Evolutionary conservation across 2,888 invertebrate species (phyloP), one percentile per base, ranked within the genome.

Genomic region (Platycheirus albimanus): DNA sequence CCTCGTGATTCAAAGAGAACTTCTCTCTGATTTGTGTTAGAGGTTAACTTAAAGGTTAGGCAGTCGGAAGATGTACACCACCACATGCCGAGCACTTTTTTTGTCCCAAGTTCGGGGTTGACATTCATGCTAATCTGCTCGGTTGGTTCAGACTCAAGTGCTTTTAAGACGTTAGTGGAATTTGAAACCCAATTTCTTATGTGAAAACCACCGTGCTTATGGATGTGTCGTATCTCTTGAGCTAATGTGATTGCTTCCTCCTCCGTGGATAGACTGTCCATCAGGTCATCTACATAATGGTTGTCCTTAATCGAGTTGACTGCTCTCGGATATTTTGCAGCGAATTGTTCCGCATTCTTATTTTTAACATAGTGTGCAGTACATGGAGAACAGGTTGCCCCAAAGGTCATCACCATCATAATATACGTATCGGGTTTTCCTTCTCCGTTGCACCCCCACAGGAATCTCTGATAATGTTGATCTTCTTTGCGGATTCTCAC

Each of bases 211-310:
- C 72, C 76, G 20, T 79, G 49, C 5, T 4, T 61, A 63, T 77
- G 84, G 7, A 84, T 67, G 47, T 54, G 58, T n/a, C 47, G 58
- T 0, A 85, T 72, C 10, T 86, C 75, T 10, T 76, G 63, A 19
- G 78, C 81, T 20, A 85, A 30, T 33, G 66, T 63, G 15, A 84
- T 24, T 11, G 85, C 85, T 47, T 85, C 75, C 38, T 85, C 83
- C 36, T 79, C 74, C 0, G 86, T 85, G 20, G 86, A 84, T 1
- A 80, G 70, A 13, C 87, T 87, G 10, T 86, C 85, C 5, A 86
- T 54, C 33, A 86, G 85, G 58, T 87, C 87, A 56, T 88, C 88
- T 43, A 88, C 86, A 38, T 88, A 89, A 54, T 84, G 71, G 17
- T 30, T 54, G 2, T 66, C 24, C 8, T 76, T n/a, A 45, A 85